Evolutionary conservation across 2,113 vertebrate genomes (phyloP), one percentile per base, ranked within the genome.

Genomic region (Anolis carolinensis): DNA sequence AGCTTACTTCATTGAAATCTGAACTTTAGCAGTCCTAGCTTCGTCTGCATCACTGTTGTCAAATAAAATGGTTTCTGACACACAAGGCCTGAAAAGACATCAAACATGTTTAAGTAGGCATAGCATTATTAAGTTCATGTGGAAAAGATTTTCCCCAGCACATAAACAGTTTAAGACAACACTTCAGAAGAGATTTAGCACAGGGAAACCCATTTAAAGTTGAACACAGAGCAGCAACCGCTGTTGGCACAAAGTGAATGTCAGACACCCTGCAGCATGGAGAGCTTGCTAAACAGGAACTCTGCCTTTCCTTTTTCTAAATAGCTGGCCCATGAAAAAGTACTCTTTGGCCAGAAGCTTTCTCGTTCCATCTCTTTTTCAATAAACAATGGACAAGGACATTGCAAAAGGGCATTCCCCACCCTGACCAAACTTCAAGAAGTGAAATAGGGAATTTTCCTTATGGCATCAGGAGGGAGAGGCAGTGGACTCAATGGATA

Each of bases 1-100:
- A 0, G 1, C 95, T 95, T 94, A 98, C 95, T 97, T 97, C 95
- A 99, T 97, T 67, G 98, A 97, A 79, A 99, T 96, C 92, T 98
- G 97, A 89, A 99, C 96, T 95, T 97, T 98, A 82, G 98, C 93
- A 75, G 97, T 97, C 90, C 96, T 96, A 4, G 48, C 86, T 21
- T 92, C 89, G 83, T 95, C 95, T 20, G 96, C 93, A 72, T 99
- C 97, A 0, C 97, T 96, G 63, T 91, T 91, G 88, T 97, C 96
- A 50, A 96, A 96, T 75, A 96, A 91, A 71, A 92, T 32, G 18
- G 88, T 78, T 91, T 97, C 96, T 52, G 93, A 92, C 36, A 91
- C 82, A 78, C 92, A 90, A 0, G 91, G 86, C 88, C 96, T 97
- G 92, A 86, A 96, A 96, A 79, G 63, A 87, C 80, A 91, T 7